Evolutionary conservation across 2,797 vertebrate species (phyloP), one percentile per base, ranked within the genome.

Genomic region (Garrulus glandarius): DNA sequence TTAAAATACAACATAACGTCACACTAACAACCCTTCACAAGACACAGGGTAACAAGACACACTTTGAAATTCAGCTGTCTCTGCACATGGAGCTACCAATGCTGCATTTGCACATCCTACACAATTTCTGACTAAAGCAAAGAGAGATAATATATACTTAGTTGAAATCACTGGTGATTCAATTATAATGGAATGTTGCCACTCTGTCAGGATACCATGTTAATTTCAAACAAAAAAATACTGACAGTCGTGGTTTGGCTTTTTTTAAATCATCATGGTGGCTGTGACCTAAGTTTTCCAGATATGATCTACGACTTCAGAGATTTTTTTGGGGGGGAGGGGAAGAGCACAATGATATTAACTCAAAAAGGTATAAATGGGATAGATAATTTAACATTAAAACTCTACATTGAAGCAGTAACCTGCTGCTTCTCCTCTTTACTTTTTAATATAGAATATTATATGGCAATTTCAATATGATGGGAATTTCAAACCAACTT

Each of bases 61-160:
- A 0, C 65, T 68, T 49, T 8, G 76, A 93, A 91, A 84, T 80
- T 86, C 56, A 81, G 39, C 93, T 75, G 30, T 59, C 32, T 80
- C 60, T 59, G 60, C 2, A 1, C 1, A 2, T 20, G 2, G 37
- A 11, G 63, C 50, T 89, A 79, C 87, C 32, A 13, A 57, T 34
- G 53, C 75, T 79, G 64, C 76, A 47, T 77, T 89, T 80, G 71
- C 83, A 83, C 82, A 56, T 82, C 85, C 87, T 63, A 92, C 82
- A 56, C 75, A 46, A 50, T 23, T 95, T 72, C 81, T 91, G 78
- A 82, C 68, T 89, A 70, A 70, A 76, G 71, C 43, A 43, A 68
- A 70, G 67, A 64, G 27, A 87, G 65, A 78, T 79, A 71, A 76
- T 19, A 56, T 19, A 56, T 11, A 18, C 50, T 92, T 43, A 60